These are phyloP conservation scores for Scomber japonicus DNA, from an alignment of 2,113 vertebrate species.

Conservation along the genomic window DNA sequence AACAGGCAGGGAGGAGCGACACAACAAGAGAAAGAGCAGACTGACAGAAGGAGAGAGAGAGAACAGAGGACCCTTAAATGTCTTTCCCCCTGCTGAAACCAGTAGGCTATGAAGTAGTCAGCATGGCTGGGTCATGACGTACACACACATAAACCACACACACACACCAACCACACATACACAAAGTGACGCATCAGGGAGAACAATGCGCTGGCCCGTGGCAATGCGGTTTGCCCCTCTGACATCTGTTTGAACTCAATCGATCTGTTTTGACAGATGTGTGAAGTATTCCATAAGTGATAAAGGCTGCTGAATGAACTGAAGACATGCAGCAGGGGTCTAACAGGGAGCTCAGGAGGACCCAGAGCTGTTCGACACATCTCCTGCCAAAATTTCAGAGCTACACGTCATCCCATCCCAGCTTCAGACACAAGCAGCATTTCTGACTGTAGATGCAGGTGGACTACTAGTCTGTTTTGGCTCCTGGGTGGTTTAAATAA, in stretches of 20 bases:
- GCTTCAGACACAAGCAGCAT: not conserved
- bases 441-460: slow-evolving; percentile 21
- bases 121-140: slow-evolving; percentile 40
- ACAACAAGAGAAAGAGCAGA: slow-evolving; percentile 33
- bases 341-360: slow-evolving; percentile 24
- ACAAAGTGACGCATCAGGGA: slow-evolving; percentile 39
- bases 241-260: slow-evolving; percentile 79
- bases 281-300: slow-evolving; percentile 75
- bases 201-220: slow-evolving; percentile 74
- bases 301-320: slow-evolving; percentile 54
- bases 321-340: slow-evolving; percentile 55
- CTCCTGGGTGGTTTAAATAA: slow-evolving; percentile 18
- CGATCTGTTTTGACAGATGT: slow-evolving; percentile 86
- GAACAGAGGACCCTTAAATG: slow-evolving; percentile 31
- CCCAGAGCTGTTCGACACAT: slow-evolving; percentile 52
- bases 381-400: slow-evolving; percentile 66
- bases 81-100: slow-evolving; percentile 37
- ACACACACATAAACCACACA: slow-evolving; percentile 33
- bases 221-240: slow-evolving; percentile 64
- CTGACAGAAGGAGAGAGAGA: slow-evolving; percentile 13
- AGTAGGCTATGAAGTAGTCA: slow-evolving; percentile 55
- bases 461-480: slow-evolving; percentile 23
- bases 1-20: slow-evolving; percentile 21
- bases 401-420: not conserved
- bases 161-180: slow-evolving; percentile 26